These are phyloP conservation scores for Arctopsyche grandis DNA, from an alignment of 1,140 invertebrate species.

Conservation along the genomic window DNA sequence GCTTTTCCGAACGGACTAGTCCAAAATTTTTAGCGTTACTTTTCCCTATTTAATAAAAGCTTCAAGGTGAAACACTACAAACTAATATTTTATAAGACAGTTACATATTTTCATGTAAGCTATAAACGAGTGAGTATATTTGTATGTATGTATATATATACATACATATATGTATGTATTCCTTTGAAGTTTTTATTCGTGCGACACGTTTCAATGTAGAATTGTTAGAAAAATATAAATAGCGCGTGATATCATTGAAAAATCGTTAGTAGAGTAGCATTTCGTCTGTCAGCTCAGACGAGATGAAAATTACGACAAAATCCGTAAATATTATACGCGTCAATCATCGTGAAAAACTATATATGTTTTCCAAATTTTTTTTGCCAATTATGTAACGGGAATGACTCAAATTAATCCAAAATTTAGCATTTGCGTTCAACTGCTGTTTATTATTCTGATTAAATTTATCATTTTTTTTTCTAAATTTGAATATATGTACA, in stretches of 20 bases:
- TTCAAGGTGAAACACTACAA: not conserved
- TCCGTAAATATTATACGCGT: constrained; percentile 10
- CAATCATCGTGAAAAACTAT: not conserved
- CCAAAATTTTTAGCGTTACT: not conserved
- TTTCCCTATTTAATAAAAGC: constrained; percentile 20
- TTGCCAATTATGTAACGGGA: too few species aligned
- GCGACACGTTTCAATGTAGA: not conserved
- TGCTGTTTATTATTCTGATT: too few species aligned
- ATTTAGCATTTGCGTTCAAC: too few species aligned
- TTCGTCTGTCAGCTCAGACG: not conserved
- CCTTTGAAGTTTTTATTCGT: not conserved
- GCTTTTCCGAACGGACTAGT: not conserved
- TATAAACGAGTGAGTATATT: too few species aligned
- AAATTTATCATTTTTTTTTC: too few species aligned
- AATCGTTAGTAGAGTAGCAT: not conserved
- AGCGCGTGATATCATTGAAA: constrained; percentile 18
- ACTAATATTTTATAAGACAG: too few species aligned
- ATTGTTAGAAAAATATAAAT: not conserved
- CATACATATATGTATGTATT: not conserved
- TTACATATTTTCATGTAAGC: too few species aligned
- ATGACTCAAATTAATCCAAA: too few species aligned
- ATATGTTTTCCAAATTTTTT: too few species aligned
- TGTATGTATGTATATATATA: not conserved
- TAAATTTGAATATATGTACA: too few species aligned
- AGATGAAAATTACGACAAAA: not conserved